These are phyloP conservation scores for Anoplius nigerrimus DNA, from an alignment of 2,888 invertebrate species.

Conservation along the genomic window DNA sequence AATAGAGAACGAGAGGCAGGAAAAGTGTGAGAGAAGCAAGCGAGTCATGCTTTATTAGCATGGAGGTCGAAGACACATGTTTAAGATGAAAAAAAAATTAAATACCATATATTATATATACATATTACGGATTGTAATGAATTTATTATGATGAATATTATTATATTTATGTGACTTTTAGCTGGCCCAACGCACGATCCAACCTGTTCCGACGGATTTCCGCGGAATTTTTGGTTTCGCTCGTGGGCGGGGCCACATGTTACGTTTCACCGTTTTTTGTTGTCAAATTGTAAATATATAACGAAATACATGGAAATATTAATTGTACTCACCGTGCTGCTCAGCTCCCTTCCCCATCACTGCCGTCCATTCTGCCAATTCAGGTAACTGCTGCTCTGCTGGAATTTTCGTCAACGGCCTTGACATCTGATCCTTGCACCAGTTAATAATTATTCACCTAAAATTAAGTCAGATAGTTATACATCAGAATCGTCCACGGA, in stretches of 20 bases:
- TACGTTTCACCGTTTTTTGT: conserved; percentile 65
- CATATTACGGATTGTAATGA: conserved; percentile 58
- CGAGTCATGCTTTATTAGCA: no score
- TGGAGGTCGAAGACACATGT: conserved; percentile 45
- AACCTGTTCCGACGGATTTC: conserved; percentile 31
- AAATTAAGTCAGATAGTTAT: no score
- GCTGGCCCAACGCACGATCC: conserved; percentile 58
- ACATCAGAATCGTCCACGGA: no score
- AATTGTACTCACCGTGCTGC: conserved; percentile 36
- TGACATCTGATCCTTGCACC: no score
- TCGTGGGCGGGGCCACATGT: conserved; percentile 61
- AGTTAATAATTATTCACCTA: no score
- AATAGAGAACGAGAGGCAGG: conserved; percentile 27
- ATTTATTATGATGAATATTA: conserved; percentile 64
- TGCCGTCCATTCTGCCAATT: no score
- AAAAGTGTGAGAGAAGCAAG: background rate
- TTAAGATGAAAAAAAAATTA: conserved; percentile 51
- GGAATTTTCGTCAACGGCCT: no score
- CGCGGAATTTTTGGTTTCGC: conserved; percentile 40
- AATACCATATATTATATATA: conserved; percentile 59
- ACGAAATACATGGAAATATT: conserved; percentile 68
- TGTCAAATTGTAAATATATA: conserved; percentile 72
- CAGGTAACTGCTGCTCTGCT: no score
- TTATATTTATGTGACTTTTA: conserved; percentile 64
- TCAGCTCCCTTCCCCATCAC: no score